A percentile compares a stretch with the other conserved stretches of the same genome.
Evolutionary conservation across 2,113 vertebrate genomes (phyloP).

Genomic region (Rattus norvegicus): DNA sequence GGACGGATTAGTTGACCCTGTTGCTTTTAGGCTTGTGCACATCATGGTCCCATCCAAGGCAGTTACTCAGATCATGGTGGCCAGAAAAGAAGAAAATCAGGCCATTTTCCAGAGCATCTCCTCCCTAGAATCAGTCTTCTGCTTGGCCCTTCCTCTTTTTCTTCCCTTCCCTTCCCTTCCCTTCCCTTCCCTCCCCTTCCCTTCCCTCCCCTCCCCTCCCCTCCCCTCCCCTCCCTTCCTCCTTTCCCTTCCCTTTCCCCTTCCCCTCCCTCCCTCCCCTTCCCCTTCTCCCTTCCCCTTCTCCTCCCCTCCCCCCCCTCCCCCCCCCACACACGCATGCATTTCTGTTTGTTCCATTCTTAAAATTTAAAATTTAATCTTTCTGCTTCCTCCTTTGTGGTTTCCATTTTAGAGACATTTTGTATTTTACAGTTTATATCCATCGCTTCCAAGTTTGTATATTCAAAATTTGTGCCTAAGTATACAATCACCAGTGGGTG

Average conservation of each 20-base stretch:
- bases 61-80: not conserved
- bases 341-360: not conserved
- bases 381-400: constrained; percentile 3
- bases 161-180: not conserved
- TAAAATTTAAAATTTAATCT: not conserved
- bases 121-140: not conserved
- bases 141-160: not conserved
- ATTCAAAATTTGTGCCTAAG: not conserved
- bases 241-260: no score
- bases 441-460: not conserved
- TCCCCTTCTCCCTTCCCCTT: fast-evolving
- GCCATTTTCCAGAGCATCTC: not conserved
- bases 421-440: not conserved
- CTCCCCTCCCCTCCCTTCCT: fast-evolving
- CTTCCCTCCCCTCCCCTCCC: fast-evolving
- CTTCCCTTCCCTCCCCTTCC: fast-evolving
- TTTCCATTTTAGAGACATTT: not conserved
- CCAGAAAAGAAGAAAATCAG: not conserved
- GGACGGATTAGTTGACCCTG: not conserved
- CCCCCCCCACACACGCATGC: no score
- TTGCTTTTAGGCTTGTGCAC: not conserved
- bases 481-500: not conserved
- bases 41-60: not conserved
- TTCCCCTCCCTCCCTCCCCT: no score
- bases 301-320: fast-evolving